Evolutionary conservation across 1,140 invertebrate species (phyloP).

Genomic region (Musca vetustissima): DNA sequence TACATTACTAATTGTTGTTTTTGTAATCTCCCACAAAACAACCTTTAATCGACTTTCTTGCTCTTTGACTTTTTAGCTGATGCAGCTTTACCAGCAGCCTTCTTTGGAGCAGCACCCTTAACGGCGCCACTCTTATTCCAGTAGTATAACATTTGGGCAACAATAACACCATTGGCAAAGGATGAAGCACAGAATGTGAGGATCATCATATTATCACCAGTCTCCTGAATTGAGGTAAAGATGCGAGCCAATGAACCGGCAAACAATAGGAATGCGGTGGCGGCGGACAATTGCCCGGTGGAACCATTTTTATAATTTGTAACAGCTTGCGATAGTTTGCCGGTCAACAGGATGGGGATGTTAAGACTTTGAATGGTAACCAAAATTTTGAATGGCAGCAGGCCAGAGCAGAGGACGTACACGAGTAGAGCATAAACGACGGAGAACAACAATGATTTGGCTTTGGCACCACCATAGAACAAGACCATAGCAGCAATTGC

Average conservation of each 20-base stretch:
- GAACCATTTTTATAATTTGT: conserved; percentile 87
- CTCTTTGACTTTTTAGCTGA: conserved; percentile 44
- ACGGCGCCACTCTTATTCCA: conserved; percentile 74
- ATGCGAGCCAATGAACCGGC: conserved; percentile 89
- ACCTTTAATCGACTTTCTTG: conserved; percentile 47
- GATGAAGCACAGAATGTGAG: conserved; percentile 79
- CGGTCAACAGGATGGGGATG: conserved; percentile 84
- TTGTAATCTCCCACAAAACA: too few relatives aligned
- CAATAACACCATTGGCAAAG: conserved; percentile 81
- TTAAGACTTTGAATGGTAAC: conserved; percentile 83
- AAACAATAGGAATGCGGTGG: conserved; percentile 84
- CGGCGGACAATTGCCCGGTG: conserved; percentile 95
- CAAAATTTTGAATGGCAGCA: conserved; percentile 74
- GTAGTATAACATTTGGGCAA: conserved; percentile 88
- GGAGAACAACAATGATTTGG: conserved; percentile 68
- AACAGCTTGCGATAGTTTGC: conserved; percentile 80
- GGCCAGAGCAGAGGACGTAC: conserved; percentile 70
- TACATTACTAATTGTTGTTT: neutral
- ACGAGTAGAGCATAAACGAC: conserved; percentile 66
- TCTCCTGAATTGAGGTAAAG: conserved; percentile 98
- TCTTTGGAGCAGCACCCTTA: too few relatives aligned
- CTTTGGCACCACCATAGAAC: conserved; percentile 61
- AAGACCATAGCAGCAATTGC: conserved; percentile 81
- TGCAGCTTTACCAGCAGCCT: conserved; percentile 25
- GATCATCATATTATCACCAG: conserved; percentile 87